Conservation (phyloP, 2,888 invertebrate species). For the Folsomia manolachei region DNA sequence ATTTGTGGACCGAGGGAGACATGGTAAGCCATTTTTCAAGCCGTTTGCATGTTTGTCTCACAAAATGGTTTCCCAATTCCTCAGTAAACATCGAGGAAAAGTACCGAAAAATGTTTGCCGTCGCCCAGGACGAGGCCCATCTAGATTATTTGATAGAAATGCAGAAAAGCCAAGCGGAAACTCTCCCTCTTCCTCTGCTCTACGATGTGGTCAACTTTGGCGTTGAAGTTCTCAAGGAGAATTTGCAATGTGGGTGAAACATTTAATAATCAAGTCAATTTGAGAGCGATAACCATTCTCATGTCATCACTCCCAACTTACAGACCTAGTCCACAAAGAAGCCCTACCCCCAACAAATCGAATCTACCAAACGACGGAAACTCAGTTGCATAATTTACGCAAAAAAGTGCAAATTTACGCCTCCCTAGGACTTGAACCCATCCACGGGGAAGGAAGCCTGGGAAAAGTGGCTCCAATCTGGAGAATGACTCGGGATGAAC, state of each 20-base stretch:
- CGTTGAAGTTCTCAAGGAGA: conserved; percentile 30
- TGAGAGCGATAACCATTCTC: background rate
- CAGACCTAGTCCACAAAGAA: conserved; percentile 14
- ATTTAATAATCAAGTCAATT: background rate
- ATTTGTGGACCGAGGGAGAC: conserved; percentile 28
- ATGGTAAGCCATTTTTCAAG: conserved; percentile 13
- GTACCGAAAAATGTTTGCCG: conserved; percentile 26
- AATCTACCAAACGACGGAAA: conserved; percentile 25
- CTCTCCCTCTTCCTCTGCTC: conserved; percentile 31
- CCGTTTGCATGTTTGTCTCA: background rate
- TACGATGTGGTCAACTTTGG: conserved; percentile 37
- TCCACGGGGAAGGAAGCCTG: conserved; percentile 18
- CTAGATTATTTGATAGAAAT: conserved; percentile 34
- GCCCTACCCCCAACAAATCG: conserved; percentile 26
- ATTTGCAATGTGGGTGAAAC: conserved; percentile 22
- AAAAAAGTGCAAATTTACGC: conserved; percentile 30
- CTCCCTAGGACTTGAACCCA: conserved; percentile 26
- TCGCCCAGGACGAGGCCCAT: conserved; percentile 26
- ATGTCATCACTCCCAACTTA: background rate
- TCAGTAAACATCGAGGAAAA: conserved; percentile 28
- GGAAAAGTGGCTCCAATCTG: conserved; percentile 22
- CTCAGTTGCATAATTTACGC: conserved; percentile 19
- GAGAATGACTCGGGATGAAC: conserved; percentile 27
- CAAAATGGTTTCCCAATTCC: background rate
- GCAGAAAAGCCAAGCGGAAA: conserved; percentile 25